phyloP scores from a whole-genome alignment of 1,140 invertebrate genomes.

The Lasioglossum baleicum region DNA sequence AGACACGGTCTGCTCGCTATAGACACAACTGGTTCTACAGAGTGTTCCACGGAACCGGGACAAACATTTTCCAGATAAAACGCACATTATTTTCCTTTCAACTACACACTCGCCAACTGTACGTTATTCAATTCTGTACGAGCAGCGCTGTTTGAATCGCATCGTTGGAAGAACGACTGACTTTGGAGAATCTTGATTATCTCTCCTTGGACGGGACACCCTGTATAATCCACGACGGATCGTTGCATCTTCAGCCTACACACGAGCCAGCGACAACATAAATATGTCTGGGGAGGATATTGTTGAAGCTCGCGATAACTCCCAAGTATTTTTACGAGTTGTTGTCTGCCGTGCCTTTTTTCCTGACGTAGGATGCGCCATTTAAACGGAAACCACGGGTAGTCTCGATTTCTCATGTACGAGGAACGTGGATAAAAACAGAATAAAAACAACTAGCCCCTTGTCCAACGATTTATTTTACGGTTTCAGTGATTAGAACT shows the following conservation, averaged over 20 bases:
- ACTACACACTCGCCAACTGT: no score
- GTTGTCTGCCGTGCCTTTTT: neutral
- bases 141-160: no score
- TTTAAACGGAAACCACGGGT: neutral
- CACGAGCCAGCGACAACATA: constrained; percentile 11
- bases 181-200: no score
- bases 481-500: no score
- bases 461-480: no score
- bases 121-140: no score
- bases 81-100: no score
- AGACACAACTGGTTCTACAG: constrained; percentile 42
- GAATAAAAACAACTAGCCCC: no score
- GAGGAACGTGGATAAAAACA: no score
- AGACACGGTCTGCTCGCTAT: neutral
- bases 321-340: neutral
- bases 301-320: constrained; percentile 17
- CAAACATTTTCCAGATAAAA: neutral
- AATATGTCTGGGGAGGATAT: constrained; percentile 24
- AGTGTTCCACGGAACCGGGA: neutral
- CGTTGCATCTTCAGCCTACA: constrained; percentile 17
- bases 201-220: neutral
- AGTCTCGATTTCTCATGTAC: neutral
- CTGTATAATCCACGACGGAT: neutral
- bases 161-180: no score
- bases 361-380: neutral